Percentiles rank a stretch among this genome's conserved stretches.
These are phyloP conservation scores for Pristionchus entomophagus DNA, from an alignment of 2,888 invertebrate genomes.

Conservation along the genomic window DNA sequence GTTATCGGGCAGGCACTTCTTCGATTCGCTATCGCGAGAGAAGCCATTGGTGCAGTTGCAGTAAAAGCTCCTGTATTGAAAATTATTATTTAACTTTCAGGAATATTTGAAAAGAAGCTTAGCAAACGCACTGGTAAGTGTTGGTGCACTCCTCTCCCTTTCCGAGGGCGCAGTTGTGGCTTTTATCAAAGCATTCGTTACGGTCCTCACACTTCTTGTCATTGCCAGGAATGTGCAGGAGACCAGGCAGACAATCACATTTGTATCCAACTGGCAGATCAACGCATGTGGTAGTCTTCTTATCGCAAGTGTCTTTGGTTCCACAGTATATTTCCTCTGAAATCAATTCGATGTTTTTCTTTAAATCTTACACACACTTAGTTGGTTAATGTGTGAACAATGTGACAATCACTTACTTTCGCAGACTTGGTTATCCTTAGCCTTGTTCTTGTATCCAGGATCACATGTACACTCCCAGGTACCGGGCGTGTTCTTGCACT, in stretches of 20 bases:
- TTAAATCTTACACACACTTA: too few relatives aligned
- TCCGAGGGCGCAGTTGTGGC: constrained; percentile 26
- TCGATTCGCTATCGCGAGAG: neutral
- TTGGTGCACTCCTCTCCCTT: constrained; percentile 42
- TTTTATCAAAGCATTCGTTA: constrained; percentile 44
- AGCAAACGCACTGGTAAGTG: neutral
- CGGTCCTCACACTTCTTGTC: constrained; percentile 41
- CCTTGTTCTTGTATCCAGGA: constrained; percentile 42
- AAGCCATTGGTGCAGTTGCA: constrained; percentile 48
- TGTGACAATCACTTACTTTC: too few relatives aligned
- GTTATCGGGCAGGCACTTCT: constrained; percentile 46
- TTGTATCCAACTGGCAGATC: constrained; percentile 36
- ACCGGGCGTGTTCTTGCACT: constrained; percentile 35
- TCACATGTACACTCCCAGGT: constrained; percentile 44
- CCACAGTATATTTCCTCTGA: constrained; percentile 48
- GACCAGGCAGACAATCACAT: constrained; percentile 31
- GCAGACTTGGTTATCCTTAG: constrained; percentile 32
- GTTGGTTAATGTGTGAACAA: too few relatives aligned
- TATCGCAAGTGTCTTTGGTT: constrained; percentile 40
- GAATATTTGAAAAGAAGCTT: too few relatives aligned
- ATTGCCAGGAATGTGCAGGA: constrained; percentile 1
- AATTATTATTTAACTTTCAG: neutral
- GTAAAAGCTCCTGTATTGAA: constrained; percentile 6
- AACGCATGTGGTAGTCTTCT: constrained; percentile 35
- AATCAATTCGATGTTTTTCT: too few relatives aligned